Evolutionary conservation across 2,797 vertebrate species (phyloP), one percentile per base, ranked within the genome.

Genomic region (Thunnus albacares): DNA sequence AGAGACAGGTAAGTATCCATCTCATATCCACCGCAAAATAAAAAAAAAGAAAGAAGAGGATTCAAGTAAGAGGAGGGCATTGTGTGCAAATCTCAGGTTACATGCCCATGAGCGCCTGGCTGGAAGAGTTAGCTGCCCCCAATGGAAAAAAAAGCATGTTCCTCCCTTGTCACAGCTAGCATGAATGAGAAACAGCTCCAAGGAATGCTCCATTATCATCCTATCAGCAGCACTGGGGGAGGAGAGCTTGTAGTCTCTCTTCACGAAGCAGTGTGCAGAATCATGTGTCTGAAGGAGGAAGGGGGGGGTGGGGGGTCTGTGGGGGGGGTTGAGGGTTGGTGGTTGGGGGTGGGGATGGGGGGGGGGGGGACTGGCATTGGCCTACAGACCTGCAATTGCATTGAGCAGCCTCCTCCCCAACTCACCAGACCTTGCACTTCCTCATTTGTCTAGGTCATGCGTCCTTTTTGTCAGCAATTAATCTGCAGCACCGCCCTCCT

Each of bases 381-480:
- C 89, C 93, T 83, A 85, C 83, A 90, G 88, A 92, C 90, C 90
- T 22, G 79, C 87, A 91, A 82, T 77, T 79, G 87, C 82, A 85
- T 79, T 71, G 81, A 78, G 88, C 87, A 86, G 88, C 87, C 92
- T 89, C 89, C 87, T 90, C 84, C 79, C 82, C 80, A 79, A 64
- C 85, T 89, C 87, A 85, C 65, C 83, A 91, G 90, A 92, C 92
- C 90, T 86, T 91, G 88, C 83, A 90, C 91, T 92, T 94, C 89
- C 89, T 93, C 91, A 90, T 93, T 94, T 93, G 91, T 94, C 90
- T 91, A 84, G 93, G 91, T 92, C 91, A 86, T 85, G 87, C 81
- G 80, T 94, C 90, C 87, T 92, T 93, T 94, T 92, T 93, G 92
- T 94, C 92, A 92, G 93, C 92, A 92, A 94, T 94, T 93, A 93